Conservation (phyloP, 2,888 invertebrate genomes). For the Ecliptopera silaceata region DNA sequence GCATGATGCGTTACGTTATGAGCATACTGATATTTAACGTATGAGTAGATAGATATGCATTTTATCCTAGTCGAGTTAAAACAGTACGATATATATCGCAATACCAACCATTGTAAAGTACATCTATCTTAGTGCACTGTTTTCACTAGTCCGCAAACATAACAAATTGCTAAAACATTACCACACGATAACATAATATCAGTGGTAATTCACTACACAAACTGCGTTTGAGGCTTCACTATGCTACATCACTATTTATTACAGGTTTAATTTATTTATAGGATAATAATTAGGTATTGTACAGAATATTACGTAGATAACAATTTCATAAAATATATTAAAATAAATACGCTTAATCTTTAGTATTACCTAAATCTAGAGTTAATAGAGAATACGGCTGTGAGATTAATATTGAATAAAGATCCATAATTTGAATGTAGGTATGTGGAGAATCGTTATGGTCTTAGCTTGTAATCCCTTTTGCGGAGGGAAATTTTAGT, state of each 20-base stretch:
- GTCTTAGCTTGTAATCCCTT: background rate
- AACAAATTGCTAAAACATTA: background rate
- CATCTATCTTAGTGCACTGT: slow-evolving; percentile 6
- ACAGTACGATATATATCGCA: slow-evolving; percentile 22
- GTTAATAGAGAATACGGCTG: slow-evolving; percentile 45
- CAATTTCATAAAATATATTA: slow-evolving; percentile 3
- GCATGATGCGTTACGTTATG: background rate
- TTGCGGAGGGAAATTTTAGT: background rate
- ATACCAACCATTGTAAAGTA: slow-evolving; percentile 8
- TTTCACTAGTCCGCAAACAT: background rate
- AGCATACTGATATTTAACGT: slow-evolving; percentile 1
- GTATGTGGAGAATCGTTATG: background rate
- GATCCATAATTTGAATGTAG: slow-evolving; percentile 11
- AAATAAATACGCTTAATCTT: slow-evolving; percentile 25
- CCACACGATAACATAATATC: background rate
- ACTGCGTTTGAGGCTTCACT: slow-evolving; percentile 10
- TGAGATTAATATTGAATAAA: slow-evolving; percentile 48
- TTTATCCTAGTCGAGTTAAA: slow-evolving; percentile 26
- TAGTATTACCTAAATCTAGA: slow-evolving; percentile 17
- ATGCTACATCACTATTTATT: slow-evolving; percentile 25
- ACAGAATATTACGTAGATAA: slow-evolving; percentile 8
- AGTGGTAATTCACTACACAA: background rate
- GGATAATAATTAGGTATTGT: slow-evolving; percentile 1
- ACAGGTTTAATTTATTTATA: slow-evolving; percentile 17
- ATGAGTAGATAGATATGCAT: slow-evolving; percentile 2